Percentiles rank a stretch among this genome's conserved stretches.
Conservation (phyloP, 1,140 invertebrate species). For the Nilaparvata lugens region DNA sequence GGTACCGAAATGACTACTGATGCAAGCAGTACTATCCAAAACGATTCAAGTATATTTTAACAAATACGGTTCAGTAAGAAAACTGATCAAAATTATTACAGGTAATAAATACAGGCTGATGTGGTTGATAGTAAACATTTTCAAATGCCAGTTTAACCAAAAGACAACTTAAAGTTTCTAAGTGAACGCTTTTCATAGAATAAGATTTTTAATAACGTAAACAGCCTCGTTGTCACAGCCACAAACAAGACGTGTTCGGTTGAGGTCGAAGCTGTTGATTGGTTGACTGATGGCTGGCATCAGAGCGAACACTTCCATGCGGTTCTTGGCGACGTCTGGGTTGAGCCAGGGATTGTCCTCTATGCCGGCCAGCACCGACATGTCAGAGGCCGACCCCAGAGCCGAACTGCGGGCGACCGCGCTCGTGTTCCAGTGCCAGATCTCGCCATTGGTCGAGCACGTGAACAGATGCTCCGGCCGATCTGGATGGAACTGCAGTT, state of each 20-base stretch:
- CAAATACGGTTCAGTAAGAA: no score
- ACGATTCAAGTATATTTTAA: no score
- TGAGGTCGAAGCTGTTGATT: conserved; percentile 69
- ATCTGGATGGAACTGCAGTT: conserved; percentile 74
- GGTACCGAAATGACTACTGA: no score
- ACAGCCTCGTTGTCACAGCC: conserved; percentile 76
- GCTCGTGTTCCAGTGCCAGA: conserved; percentile 71
- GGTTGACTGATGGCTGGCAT: conserved; percentile 59
- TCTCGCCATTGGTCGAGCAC: conserved; percentile 64
- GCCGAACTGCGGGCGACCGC: conserved; percentile 19
- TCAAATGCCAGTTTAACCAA: no score
- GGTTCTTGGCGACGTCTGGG: conserved; percentile 52
- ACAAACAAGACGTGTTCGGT: conserved; percentile 58
- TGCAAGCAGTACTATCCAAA: no score
- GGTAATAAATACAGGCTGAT: no score
- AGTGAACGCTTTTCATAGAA: no score
- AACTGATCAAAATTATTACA: no score
- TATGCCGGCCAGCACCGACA: conserved; percentile 3
- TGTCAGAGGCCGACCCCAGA: background rate
- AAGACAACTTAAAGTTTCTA: no score
- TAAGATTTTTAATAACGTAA: conserved; percentile 58
- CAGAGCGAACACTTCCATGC: conserved; percentile 61
- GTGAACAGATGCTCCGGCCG: conserved; percentile 75
- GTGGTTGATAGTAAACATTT: no score
- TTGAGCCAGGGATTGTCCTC: conserved; percentile 49